Conservation (phyloP, 2,113 vertebrate species). For the Zingel zingel region DNA sequence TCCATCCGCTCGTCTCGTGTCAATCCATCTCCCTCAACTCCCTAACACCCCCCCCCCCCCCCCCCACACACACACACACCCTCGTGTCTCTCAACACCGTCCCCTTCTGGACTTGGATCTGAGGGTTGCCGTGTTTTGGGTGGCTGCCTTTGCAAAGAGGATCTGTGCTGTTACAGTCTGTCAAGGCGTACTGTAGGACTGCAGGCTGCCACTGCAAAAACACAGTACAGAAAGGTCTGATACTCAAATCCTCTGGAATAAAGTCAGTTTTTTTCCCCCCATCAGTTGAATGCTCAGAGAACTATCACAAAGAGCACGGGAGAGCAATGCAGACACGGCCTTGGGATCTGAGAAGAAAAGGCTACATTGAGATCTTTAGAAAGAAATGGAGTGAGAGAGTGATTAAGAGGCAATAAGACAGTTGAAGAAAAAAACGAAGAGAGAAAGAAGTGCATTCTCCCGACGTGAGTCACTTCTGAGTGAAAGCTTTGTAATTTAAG, state of each 20-base stretch:
- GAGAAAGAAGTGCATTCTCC: conserved; percentile 71
- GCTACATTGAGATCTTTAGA: conserved; percentile 38
- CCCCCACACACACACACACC: too few species aligned
- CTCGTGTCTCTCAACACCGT: conserved; percentile 1
- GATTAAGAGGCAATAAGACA: conserved; percentile 59
- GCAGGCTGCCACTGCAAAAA: background rate
- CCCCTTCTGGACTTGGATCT: conserved; percentile 34
- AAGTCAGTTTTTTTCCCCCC: conserved; percentile 17
- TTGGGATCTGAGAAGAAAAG: conserved; percentile 44
- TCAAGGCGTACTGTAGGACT: background rate
- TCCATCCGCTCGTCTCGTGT: conserved; percentile 25
- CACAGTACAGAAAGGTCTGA: background rate
- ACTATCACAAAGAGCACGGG: conserved; percentile 28
- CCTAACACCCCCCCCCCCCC: background rate
- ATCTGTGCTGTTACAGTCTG: conserved; percentile 3
- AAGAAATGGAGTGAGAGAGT: conserved; percentile 41
- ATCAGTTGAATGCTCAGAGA: conserved; percentile 7
- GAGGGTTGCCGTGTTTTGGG: background rate
- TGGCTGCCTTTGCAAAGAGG: background rate
- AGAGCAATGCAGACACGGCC: conserved; percentile 26
- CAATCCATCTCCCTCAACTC: conserved; percentile 43
- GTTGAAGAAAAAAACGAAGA: conserved; percentile 19
- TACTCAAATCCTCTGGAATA: background rate
- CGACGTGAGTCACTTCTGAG: conserved; percentile 76
- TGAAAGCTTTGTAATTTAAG: conserved; percentile 82